phyloP scores from a whole-genome alignment of 1,140 invertebrate genomes.

The Acromyrmex charruanus region DNA sequence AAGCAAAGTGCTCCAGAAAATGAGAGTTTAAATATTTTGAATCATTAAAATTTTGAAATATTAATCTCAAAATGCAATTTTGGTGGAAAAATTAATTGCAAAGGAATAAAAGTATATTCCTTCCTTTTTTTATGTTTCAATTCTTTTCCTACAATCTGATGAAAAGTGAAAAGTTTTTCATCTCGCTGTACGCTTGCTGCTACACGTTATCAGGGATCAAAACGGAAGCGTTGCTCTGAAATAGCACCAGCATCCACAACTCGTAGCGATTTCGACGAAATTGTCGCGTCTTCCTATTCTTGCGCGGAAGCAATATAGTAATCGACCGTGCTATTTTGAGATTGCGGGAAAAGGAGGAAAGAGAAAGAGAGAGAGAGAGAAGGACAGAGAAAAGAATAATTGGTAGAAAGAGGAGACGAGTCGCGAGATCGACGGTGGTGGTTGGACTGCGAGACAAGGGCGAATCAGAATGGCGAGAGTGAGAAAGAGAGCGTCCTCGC shows the following conservation, averaged over 20 bases:
- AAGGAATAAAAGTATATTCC: too few species aligned
- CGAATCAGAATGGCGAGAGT: slow-evolving; percentile 19
- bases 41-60: too few species aligned
- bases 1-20: too few species aligned
- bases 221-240: slow-evolving; percentile 21
- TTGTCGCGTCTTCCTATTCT: slow-evolving; percentile 69
- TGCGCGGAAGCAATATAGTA: slow-evolving; percentile 57
- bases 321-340: slow-evolving; percentile 69
- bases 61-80: too few species aligned
- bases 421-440: slow-evolving; percentile 53
- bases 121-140: too few species aligned
- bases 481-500: slow-evolving; percentile 25
- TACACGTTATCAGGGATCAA: not conserved
- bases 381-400: slow-evolving; percentile 33
- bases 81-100: too few species aligned
- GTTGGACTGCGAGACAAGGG: slow-evolving; percentile 42
- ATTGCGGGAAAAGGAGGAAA: not conserved
- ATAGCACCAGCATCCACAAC: slow-evolving; percentile 26
- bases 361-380: not conserved
- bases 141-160: not conserved
- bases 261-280: slow-evolving; percentile 53
- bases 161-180: not conserved
- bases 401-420: slow-evolving; percentile 47
- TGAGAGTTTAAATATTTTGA: too few species aligned
- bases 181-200: not conserved